Evolutionary conservation across 2,888 invertebrate genomes (phyloP).

Genomic region (Drosophila dives): DNA sequence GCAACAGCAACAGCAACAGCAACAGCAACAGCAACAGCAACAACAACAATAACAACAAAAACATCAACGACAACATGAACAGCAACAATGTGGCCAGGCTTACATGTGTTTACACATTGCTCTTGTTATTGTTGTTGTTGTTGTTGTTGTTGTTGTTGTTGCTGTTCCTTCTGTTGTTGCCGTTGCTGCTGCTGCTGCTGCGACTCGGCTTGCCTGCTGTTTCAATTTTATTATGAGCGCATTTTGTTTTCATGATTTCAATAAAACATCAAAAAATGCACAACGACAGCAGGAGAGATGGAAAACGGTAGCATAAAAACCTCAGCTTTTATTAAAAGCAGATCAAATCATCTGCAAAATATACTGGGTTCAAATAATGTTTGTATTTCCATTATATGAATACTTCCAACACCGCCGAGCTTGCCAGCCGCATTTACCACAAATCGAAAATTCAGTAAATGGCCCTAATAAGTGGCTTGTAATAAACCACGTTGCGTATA

Average conservation of each 20-base stretch:
- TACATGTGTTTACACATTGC: constrained; percentile 73
- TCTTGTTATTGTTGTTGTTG: constrained; percentile 27
- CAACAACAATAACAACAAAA: constrained; percentile 21
- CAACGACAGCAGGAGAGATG: neutral
- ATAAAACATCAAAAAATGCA: constrained; percentile 29
- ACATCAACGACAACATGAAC: constrained; percentile 24
- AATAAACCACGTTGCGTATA: constrained; percentile 42
- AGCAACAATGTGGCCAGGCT: constrained; percentile 50
- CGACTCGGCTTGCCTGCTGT: constrained; percentile 46
- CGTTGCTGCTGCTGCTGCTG: neutral
- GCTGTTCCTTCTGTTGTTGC: too few relatives aligned
- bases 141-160: neutral
- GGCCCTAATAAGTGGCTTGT: constrained; percentile 16
- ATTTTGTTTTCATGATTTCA: constrained; percentile 57
- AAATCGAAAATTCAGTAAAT: constrained; percentile 16
- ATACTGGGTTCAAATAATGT: constrained; percentile 28
- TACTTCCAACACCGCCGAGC: neutral
- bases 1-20: constrained; percentile 36
- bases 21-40: constrained; percentile 37
- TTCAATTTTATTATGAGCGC: constrained; percentile 73
- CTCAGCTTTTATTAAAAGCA: constrained; percentile 59
- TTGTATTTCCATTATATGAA: neutral
- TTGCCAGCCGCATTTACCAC: neutral
- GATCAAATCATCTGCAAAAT: constrained; percentile 64
- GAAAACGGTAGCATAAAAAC: neutral